These are phyloP conservation scores for Chymomyza costata DNA, from an alignment of 1,140 invertebrate genomes.

Conservation along the genomic window DNA sequence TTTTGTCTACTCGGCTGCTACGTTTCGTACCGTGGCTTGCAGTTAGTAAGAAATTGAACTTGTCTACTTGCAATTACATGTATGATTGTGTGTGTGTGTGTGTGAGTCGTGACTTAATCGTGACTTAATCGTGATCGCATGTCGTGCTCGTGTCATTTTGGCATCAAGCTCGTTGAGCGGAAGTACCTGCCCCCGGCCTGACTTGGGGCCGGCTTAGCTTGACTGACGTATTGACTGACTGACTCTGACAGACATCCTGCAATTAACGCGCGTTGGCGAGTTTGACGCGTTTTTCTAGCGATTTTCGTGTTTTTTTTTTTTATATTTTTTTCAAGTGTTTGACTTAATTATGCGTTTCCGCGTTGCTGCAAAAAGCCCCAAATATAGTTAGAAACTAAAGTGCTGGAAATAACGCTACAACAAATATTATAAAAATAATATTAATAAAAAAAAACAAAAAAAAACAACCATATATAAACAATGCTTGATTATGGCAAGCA, in stretches of 20 bases:
- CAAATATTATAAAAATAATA: too few species aligned
- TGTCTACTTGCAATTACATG: neutral
- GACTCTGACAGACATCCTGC: too few species aligned
- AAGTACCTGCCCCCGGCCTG: conserved; percentile 2
- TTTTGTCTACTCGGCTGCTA: neutral
- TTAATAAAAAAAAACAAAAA: conserved; percentile 11
- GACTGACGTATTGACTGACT: too few species aligned
- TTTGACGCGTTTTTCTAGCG: conserved; percentile 23
- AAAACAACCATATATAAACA: conserved; percentile 17
- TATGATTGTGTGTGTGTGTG: conserved; percentile 7
- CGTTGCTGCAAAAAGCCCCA: conserved; percentile 16
- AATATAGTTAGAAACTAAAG: conserved; percentile 27
- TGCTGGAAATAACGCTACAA: conserved; percentile 11
- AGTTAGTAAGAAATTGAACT: conserved; percentile 8
- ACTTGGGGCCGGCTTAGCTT: conserved; percentile 4
- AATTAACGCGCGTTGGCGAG: conserved; percentile 29
- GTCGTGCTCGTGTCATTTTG: too few species aligned
- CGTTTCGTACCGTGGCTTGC: neutral
- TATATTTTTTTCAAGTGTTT: neutral
- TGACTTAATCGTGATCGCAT: too few species aligned
- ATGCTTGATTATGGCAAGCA: conserved; percentile 23
- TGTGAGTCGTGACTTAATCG: neutral
- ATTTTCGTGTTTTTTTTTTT: conserved; percentile 22
- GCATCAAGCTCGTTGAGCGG: too few species aligned
- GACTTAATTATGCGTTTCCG: conserved; percentile 45